phyloP scores from a whole-genome alignment of 1,140 invertebrate genomes.

The Brachionus sp. region DNA sequence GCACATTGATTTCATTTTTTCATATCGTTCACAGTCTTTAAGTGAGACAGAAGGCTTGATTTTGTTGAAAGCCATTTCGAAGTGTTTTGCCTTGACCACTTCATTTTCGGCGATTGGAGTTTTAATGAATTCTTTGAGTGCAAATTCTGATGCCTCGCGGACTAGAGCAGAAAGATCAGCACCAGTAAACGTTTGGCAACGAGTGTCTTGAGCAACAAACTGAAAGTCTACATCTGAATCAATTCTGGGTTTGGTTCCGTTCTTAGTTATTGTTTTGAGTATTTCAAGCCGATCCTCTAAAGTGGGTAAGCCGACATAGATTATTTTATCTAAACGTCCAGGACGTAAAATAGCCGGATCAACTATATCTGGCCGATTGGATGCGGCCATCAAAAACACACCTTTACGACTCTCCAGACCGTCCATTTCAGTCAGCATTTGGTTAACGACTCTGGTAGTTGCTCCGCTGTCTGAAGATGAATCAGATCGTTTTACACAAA shows the following conservation, averaged over 20 bases:
- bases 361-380: constrained; percentile 92
- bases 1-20: constrained; percentile 43
- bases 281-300: constrained; percentile 79
- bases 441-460: constrained; percentile 78
- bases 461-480: constrained; percentile 47
- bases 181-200: constrained; percentile 78
- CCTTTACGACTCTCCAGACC: constrained; percentile 80
- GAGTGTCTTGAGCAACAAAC: constrained; percentile 65
- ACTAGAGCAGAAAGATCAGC: constrained; percentile 85
- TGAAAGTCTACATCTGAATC: constrained; percentile 73
- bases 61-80: constrained; percentile 68
- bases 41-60: constrained; percentile 74
- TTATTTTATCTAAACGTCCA: constrained; percentile 84
- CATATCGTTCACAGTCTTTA: constrained; percentile 58
- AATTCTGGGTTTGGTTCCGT: constrained; percentile 73
- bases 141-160: constrained; percentile 73
- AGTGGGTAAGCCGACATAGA: constrained; percentile 87
- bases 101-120: constrained; percentile 47
- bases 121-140: constrained; percentile 66
- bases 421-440: constrained; percentile 97
- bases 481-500: constrained; percentile 83
- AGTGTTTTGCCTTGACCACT: constrained; percentile 63
- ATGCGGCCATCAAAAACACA: constrained; percentile 91
- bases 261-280: constrained; percentile 65
- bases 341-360: constrained; percentile 91